Conservation (phyloP, 2,888 invertebrate genomes). For the Euzetes globulus region DNA sequence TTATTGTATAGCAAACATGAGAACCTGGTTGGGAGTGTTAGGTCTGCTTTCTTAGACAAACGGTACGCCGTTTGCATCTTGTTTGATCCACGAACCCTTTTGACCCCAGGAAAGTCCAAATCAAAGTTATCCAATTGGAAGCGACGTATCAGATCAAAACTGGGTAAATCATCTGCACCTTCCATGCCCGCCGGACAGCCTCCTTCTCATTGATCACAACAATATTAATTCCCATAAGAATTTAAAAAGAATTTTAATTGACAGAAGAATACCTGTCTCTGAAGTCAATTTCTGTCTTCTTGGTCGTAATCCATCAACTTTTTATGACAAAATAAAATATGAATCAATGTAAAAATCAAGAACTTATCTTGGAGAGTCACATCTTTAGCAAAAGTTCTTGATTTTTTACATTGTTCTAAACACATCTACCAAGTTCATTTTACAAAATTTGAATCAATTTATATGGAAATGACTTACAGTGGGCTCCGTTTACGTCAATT, state of each 20-base stretch:
- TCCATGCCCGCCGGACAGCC: not conserved
- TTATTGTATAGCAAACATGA: constrained; percentile 37
- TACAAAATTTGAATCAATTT: too few species aligned
- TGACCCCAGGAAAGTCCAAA: constrained; percentile 59
- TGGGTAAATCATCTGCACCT: constrained; percentile 44
- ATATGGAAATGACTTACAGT: not conserved
- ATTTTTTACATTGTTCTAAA: too few species aligned
- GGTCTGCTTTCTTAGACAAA: constrained; percentile 63
- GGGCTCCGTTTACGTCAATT: not conserved
- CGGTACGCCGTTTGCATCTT: constrained; percentile 71
- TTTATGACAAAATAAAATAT: too few species aligned
- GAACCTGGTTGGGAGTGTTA: constrained; percentile 65
- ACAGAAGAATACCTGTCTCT: too few species aligned
- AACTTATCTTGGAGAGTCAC: too few species aligned
- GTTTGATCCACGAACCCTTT: constrained; percentile 65
- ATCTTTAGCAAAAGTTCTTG: too few species aligned
- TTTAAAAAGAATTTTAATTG: not conserved
- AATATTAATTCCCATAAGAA: not conserved
- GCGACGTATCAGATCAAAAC: constrained; percentile 70
- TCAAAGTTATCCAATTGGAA: constrained; percentile 55
- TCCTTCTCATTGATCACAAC: not conserved
- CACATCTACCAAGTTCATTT: too few species aligned
- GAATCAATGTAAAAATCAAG: too few species aligned
- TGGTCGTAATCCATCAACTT: too few species aligned
- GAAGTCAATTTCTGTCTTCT: too few species aligned